Percentiles rank a stretch among this genome's conserved stretches.
Conservation (phyloP, 2,113 vertebrate species). For the Arothron firmamentum region DNA sequence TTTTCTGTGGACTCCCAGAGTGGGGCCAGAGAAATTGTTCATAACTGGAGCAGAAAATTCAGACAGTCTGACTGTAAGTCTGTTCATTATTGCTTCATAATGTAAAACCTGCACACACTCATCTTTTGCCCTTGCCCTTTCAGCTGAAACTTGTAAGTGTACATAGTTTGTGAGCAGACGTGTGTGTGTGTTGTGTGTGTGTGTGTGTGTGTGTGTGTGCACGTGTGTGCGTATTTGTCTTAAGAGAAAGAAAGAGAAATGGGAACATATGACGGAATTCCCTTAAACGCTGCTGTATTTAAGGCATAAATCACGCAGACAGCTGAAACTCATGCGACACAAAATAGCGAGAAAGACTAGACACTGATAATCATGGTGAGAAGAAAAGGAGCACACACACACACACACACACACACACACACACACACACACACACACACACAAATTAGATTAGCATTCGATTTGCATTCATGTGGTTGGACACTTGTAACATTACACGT, state of each 20-base stretch:
- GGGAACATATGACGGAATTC: constrained; percentile 71
- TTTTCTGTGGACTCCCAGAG: constrained; percentile 47
- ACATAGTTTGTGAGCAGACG: constrained; percentile 12
- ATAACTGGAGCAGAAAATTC: constrained; percentile 65
- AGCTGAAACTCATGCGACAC: constrained; percentile 53
- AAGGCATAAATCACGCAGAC: constrained; percentile 69
- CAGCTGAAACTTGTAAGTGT: constrained; percentile 27
- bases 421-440: constrained; percentile 1
- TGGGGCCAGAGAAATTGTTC: constrained; percentile 36
- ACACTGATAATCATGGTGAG: too few relatives aligned
- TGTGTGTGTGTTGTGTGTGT: constrained; percentile 6
- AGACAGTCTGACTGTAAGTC: constrained; percentile 41
- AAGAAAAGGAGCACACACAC: too few relatives aligned
- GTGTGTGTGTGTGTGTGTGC: constrained; percentile 11
- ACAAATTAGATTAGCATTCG: too few relatives aligned
- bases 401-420: too few relatives aligned
- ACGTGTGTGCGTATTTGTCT: constrained; percentile 9
- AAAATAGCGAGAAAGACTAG: too few relatives aligned
- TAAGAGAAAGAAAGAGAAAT: constrained; percentile 35
- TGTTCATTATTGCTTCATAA: constrained; percentile 15
- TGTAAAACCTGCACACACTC: constrained; percentile 42
- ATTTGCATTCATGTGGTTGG: constrained; percentile 38
- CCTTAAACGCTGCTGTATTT: constrained; percentile 64
- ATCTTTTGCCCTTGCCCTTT: constrained; percentile 55
- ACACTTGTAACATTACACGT: background rate